Conservation (phyloP, 2,797 vertebrate genomes). For the Furcifer pardalis region DNA sequence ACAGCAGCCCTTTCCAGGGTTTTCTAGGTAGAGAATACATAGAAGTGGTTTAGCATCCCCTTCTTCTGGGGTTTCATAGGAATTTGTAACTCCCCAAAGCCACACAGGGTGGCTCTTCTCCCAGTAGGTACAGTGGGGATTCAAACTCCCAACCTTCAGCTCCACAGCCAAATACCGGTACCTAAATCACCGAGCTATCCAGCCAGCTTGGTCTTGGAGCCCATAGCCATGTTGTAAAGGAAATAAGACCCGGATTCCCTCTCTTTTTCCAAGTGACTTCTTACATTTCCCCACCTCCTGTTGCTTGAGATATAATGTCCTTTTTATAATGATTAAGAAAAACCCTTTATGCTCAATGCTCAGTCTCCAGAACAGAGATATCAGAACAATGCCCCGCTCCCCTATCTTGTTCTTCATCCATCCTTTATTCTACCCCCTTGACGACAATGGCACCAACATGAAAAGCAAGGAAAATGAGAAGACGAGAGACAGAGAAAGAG, state of each 20-base stretch:
- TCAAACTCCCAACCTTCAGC: too few species aligned
- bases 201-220: too few species aligned
- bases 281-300: slow-evolving; percentile 26
- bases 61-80: too few species aligned
- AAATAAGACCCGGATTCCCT: slow-evolving; percentile 27
- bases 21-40: too few species aligned
- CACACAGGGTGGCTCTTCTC: too few species aligned
- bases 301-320: slow-evolving; percentile 35
- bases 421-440: slow-evolving; percentile 70
- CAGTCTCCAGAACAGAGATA: slow-evolving; percentile 53
- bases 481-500: neutral
- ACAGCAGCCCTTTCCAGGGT: too few species aligned
- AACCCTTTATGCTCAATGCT: slow-evolving; percentile 59
- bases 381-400: slow-evolving; percentile 63
- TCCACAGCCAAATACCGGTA: too few species aligned
- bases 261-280: neutral
- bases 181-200: too few species aligned
- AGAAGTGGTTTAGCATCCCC: too few species aligned
- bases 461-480: slow-evolving; percentile 65
- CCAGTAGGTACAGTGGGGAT: too few species aligned
- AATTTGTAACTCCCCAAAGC: too few species aligned
- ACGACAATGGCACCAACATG: slow-evolving; percentile 66
- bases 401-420: slow-evolving; percentile 58
- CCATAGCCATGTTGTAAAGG: slow-evolving; percentile 1
- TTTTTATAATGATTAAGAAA: slow-evolving; percentile 64